phyloP scores from a whole-genome alignment of 2,113 vertebrate species.

The Clarias macrocephalus region DNA sequence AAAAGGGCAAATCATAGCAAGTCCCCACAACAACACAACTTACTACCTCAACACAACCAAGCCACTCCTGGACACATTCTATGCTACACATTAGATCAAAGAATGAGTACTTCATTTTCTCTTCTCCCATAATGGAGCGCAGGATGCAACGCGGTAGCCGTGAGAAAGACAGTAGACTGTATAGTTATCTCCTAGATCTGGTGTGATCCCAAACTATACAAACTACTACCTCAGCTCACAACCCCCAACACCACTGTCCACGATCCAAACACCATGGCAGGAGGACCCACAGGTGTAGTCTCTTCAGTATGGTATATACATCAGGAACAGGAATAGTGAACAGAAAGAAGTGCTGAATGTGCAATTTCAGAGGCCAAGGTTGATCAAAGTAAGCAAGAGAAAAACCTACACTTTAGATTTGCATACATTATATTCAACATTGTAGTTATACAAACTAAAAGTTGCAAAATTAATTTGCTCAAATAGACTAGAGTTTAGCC shows the following conservation, averaged over 20 bases:
- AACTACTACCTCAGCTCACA: constrained; percentile 96
- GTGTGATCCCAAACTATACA: constrained; percentile 98
- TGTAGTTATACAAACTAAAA: neutral
- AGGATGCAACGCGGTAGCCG: constrained; percentile 62
- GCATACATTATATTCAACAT: neutral
- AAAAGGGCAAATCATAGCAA: constrained; percentile 68
- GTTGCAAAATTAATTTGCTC: neutral
- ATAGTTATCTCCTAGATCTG: constrained; percentile 98
- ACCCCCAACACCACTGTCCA: constrained; percentile 52
- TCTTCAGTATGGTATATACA: neutral
- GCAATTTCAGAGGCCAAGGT: neutral
- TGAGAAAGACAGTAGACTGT: constrained; percentile 97
- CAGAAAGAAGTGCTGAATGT: neutral
- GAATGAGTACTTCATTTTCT: neutral
- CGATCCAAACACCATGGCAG: neutral
- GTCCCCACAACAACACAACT: constrained; percentile 87
- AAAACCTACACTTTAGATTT: neutral
- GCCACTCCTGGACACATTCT: constrained; percentile 26
- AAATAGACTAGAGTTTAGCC: neutral
- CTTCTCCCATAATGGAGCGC: neutral
- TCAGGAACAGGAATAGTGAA: neutral
- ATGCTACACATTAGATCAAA: neutral
- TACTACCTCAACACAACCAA: constrained; percentile 78
- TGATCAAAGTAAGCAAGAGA: neutral
- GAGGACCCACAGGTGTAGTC: neutral